Conservation (phyloP, 2,888 invertebrate genomes). For the Epicampocera succincta region DNA sequence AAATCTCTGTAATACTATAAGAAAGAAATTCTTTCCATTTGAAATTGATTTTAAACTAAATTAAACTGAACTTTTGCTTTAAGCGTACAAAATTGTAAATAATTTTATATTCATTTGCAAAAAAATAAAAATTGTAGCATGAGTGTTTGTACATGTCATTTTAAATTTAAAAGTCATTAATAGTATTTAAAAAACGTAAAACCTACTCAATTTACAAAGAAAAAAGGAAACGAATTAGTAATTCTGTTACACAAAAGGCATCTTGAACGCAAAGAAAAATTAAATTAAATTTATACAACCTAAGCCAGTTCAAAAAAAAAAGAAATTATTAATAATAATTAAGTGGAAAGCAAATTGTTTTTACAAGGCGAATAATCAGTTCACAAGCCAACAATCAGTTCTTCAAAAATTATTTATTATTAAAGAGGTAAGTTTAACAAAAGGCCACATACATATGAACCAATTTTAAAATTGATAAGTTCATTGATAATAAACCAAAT, state of each 20-base stretch:
- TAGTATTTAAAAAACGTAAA: constrained; percentile 34
- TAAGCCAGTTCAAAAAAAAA: background rate
- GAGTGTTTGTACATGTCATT: constrained; percentile 42
- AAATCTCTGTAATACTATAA: no score
- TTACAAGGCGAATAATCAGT: background rate
- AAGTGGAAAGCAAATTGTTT: background rate
- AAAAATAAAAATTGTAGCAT: constrained; percentile 1
- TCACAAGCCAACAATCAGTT: background rate
- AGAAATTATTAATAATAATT: background rate
- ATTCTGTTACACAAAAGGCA: background rate
- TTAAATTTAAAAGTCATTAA: constrained; percentile 61
- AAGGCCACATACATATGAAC: background rate
- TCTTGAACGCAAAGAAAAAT: background rate
- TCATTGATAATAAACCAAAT: no score
- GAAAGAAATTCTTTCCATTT: no score
- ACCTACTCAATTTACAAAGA: background rate
- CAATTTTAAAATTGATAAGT: background rate
- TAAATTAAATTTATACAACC: background rate
- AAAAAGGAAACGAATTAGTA: background rate
- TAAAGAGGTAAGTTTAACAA: constrained; percentile 45
- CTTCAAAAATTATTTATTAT: background rate
- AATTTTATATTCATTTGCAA: background rate
- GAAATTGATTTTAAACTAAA: background rate
- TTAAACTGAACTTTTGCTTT: constrained; percentile 29
- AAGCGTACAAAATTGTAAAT: constrained; percentile 1